Base-by-base conservation (phyloP, 2,888 invertebrate genomes). In the Erannis defoliaria region DNA sequence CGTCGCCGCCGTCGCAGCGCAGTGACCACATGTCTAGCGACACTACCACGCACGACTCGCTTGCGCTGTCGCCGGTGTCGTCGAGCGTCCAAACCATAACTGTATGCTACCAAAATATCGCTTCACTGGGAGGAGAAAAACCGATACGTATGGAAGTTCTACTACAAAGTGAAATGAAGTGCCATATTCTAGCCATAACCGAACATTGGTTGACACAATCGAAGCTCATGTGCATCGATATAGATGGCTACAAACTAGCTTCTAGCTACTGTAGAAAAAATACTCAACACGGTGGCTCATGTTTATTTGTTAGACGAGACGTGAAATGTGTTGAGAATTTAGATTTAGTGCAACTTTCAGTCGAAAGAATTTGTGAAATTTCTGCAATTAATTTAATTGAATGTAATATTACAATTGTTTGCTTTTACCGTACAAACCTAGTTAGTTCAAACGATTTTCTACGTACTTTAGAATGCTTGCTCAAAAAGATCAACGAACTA, bases 91-190 rank as follows among this genome's bases (percentile, higher is more conserved):
- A 31, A 31, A 31, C 31, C 10, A 4, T 31, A 2, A 31, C 10
- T 8, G 9, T 31, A 31, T 31, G 31, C 31, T 10, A 31, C 31
- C 31, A 43, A 29, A 31, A 26, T 8, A 19, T 38, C 6, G 37
- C 37, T 14, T 37, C 37, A 37, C 37, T 37, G 14, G 37, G 37
- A n/a, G 37, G 37, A 14, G 37, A 37, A 4, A 37, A 37, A 37
- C 6, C 37, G 2, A 37, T 4, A 5, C 37, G 14, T 14, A 37
- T 37, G 4, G 37, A 37, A 18, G 38, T 38, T 5, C 9, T 31
- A 23, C 38, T 12, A 4, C 37, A 51, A 38, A 38, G 45, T 38
- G 42, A 31, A 12, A 55, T 35, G 38, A 18, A 45, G 23, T 29
- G 29, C 26, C 23, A 38, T 38, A 37, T 37, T 14, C 14, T 37